These are phyloP conservation scores for Danaus plexippus DNA, from an alignment of 1,140 invertebrate genomes.

Conservation along the genomic window DNA sequence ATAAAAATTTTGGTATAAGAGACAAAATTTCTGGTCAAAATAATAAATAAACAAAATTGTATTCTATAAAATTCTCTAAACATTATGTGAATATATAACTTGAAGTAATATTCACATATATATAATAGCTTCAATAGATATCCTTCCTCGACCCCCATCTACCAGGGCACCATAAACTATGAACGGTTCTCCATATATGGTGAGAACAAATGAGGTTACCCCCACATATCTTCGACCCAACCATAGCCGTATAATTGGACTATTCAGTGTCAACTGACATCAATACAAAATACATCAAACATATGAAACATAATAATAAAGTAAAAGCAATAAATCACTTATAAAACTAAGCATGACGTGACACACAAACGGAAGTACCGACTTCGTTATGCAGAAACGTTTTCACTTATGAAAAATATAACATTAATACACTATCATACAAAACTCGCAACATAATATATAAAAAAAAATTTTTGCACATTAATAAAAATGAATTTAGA, in stretches of 20 bases:
- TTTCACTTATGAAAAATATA: slow-evolving; percentile 17
- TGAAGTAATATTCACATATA: too few relatives aligned
- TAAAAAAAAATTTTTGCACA: too few relatives aligned
- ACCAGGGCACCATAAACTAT: slow-evolving; percentile 9
- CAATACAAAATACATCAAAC: slow-evolving; percentile 1
- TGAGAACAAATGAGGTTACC: slow-evolving; percentile 26
- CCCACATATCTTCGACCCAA: slow-evolving; percentile 10
- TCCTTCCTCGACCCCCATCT: neutral
- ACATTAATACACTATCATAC: too few relatives aligned
- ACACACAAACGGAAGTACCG: slow-evolving; percentile 13
- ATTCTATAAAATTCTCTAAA: too few relatives aligned
- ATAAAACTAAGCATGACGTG: slow-evolving; percentile 4
- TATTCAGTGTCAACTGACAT: too few relatives aligned
- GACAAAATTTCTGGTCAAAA: too few relatives aligned
- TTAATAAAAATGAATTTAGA: too few relatives aligned
- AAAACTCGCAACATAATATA: too few relatives aligned
- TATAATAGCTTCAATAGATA: neutral
- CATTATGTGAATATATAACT: too few relatives aligned
- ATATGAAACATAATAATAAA: slow-evolving; percentile 7
- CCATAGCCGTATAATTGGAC: neutral
- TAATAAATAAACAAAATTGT: too few relatives aligned
- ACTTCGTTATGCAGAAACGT: slow-evolving; percentile 8
- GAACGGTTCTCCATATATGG: slow-evolving; percentile 25
- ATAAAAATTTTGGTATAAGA: too few relatives aligned
- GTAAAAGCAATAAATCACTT: too few relatives aligned